Base-by-base conservation (phyloP, 2,888 invertebrate genomes). In the Argyra leucocephala region DNA sequence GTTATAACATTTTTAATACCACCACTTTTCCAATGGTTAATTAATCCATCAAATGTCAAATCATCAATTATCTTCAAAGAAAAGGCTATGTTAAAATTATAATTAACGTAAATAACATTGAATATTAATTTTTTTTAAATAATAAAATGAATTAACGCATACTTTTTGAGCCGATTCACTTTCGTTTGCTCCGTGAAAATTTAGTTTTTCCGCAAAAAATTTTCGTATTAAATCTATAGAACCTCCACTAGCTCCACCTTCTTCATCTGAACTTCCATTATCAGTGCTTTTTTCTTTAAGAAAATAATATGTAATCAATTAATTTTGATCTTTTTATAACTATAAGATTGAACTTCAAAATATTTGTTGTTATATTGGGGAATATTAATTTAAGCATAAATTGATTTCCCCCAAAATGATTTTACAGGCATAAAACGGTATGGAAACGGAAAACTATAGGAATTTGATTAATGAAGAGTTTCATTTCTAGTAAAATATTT, bases 1-100 rank as follows among this genome's bases (percentile, higher is more conserved):
- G 94, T 94, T 66, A 97, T 88, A 65, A 97, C 86, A 72, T 93
- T 93, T 76, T 88, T 88, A 75, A 91, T 91, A 69, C 87, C 85
- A 58, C 85, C 85, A 67, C 84, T 85, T 71, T 88, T 85, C 69
- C 96, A 92, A 80, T 90, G 91, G 64, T 88, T 84, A 0, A 87
- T 87, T 64, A 96, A 81, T 1, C 91, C 92, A 71, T 91, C 88
- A 69, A 94, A 80, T 64, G 83, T 86, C 57, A 88, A 81, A 72
- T 90, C 87, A 31, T 86, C 84, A 64, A 93, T 81, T 63, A 90
- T 83, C 81, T 86, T 76, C 3, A 62, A 22, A 63, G 61, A 57
- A 60, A 23, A 26, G 21, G 4, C n/a, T 12, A 5, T n/a, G n/a
- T 31, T 58, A 68, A 3, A 18, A 64, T 57, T 21, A 21, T 31